Evolutionary conservation across 2,113 vertebrate genomes (phyloP).

Genomic region (Mystacornis crossleyi): DNA sequence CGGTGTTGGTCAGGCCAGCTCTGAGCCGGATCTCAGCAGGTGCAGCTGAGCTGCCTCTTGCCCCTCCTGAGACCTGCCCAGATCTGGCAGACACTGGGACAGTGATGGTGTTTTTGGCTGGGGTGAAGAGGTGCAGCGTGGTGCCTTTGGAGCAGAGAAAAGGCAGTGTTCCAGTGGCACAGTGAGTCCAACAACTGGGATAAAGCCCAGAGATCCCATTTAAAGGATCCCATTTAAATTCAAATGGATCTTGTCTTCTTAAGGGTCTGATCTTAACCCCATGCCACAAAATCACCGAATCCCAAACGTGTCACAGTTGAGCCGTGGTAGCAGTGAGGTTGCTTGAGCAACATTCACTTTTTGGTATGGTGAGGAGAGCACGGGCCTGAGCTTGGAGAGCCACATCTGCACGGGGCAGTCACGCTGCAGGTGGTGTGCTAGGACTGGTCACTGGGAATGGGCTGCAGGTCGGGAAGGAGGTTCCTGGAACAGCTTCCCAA

Average conservation of each 20-base stretch:
- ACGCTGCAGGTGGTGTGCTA: neutral
- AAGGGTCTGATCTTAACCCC: neutral
- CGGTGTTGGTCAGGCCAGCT: neutral
- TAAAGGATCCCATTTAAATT: neutral
- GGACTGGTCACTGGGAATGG: neutral
- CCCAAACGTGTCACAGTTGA: neutral
- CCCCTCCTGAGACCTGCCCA: neutral
- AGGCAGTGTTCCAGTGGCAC: neutral
- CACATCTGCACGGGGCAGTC: rapidly evolving
- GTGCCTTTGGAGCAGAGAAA: neutral
- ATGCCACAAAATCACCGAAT: neutral
- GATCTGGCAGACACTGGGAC: neutral
- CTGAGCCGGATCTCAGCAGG: neutral
- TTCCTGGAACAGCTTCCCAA: neutral
- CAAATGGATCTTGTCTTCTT: neutral
- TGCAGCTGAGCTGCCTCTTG: neutral
- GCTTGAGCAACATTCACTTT: neutral
- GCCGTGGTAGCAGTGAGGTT: neutral
- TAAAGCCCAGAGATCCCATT: neutral
- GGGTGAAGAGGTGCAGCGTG: neutral
- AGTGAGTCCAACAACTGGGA: neutral
- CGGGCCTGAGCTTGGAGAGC: neutral
- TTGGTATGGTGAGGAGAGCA: neutral
- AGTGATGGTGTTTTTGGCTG: neutral
- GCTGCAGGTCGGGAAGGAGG: neutral